These are phyloP conservation scores for Passer montanus DNA, from an alignment of 2,113 vertebrate genomes.

Conservation along the genomic window DNA sequence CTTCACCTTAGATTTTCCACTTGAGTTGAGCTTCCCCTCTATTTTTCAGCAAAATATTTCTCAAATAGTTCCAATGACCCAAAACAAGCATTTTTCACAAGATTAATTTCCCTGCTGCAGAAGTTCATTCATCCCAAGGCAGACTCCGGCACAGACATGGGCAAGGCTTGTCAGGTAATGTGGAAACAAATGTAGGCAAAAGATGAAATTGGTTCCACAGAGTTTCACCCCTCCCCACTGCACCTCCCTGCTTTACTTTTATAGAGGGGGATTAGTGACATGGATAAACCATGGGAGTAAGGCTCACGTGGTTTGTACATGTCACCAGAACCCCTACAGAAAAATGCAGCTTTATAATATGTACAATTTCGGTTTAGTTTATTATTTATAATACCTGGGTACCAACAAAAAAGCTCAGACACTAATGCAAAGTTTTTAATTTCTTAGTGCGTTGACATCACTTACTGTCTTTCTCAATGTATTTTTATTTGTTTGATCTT, in stretches of 20 bases:
- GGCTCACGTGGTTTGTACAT: constrained; percentile 71
- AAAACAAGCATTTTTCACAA: constrained; percentile 38
- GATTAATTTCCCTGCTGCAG: constrained; percentile 16
- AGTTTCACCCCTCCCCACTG: not conserved
- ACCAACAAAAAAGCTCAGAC: constrained; percentile 66
- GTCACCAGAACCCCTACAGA: constrained; percentile 64
- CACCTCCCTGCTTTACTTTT: not conserved
- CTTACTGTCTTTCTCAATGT: constrained; percentile 66
- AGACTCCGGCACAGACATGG: not conserved
- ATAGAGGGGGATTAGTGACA: constrained; percentile 17
- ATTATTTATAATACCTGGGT: constrained; percentile 65
- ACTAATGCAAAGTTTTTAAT: constrained; percentile 13
- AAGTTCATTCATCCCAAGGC: constrained; percentile 31
- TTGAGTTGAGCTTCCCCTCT: constrained; percentile 18
- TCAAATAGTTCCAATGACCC: constrained; percentile 56
- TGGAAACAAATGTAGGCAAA: constrained; percentile 32
- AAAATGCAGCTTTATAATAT: constrained; percentile 58
- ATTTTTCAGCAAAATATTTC: constrained; percentile 50
- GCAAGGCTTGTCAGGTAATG: not conserved
- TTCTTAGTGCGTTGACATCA: constrained; percentile 35
- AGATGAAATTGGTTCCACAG: not conserved
- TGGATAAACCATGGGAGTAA: constrained; percentile 48
- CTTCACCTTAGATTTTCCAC: constrained; percentile 42
- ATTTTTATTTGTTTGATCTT: constrained; percentile 63
- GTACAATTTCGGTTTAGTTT: constrained; percentile 60